These are phyloP conservation scores for Abrostola triplasia DNA, from an alignment of 2,888 invertebrate species.

Conservation along the genomic window DNA sequence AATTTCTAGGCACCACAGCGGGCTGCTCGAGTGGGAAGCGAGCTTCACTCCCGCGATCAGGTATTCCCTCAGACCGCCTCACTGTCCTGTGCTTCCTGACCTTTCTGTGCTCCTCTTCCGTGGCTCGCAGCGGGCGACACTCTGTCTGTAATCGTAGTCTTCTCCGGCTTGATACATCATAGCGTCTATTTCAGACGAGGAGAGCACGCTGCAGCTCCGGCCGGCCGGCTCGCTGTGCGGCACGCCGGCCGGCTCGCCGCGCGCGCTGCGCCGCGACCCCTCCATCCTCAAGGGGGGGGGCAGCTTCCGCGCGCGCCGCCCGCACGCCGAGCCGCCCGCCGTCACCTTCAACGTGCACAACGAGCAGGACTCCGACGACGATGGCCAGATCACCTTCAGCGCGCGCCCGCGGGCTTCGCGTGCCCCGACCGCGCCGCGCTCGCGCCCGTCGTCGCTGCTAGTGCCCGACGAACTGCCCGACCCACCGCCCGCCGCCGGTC, in stretches of 20 bases:
- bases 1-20: conserved; percentile 42
- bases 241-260: conserved; percentile 68
- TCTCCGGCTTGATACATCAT: conserved; percentile 51
- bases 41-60: conserved; percentile 24
- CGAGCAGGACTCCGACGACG: conserved; percentile 80
- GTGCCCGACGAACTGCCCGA: conserved; percentile 64
- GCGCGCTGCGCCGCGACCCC: conserved; percentile 70
- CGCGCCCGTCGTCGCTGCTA: conserved; percentile 74
- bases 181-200: conserved; percentile 79
- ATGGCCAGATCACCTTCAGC: conserved; percentile 83
- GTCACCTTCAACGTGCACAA: conserved; percentile 86
- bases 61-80: conserved; percentile 24
- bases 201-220: conserved; percentile 71
- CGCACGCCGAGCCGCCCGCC: conserved; percentile 71
- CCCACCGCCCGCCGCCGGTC: conserved; percentile 51
- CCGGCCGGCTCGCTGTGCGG: conserved; percentile 55
- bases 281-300: conserved; percentile 73
- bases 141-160: conserved; percentile 15
- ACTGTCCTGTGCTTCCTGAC: conserved; percentile 30
- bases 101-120: conserved; percentile 27
- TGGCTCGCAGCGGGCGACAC: conserved; percentile 22
- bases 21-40: conserved; percentile 30
- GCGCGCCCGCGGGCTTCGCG: conserved; percentile 65
- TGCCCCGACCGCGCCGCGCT: conserved; percentile 60
- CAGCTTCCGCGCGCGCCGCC: conserved; percentile 69